Base-by-base conservation (phyloP, 92 coral and sea anemone genomes). In the Phenganax stokvisi region DNA sequence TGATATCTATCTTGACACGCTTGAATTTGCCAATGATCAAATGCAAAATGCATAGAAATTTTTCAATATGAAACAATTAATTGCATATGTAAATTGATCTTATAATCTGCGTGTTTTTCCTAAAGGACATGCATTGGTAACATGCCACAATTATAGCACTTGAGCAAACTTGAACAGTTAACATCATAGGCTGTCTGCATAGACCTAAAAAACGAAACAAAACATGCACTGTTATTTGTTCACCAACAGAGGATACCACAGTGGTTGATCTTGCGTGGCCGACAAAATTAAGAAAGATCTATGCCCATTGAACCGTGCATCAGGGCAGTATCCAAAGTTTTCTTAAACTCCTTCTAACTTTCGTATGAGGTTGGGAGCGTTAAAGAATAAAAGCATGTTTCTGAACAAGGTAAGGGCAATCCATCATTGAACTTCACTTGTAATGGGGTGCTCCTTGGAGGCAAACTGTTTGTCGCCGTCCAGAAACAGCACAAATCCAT, bases 391-490 rank as follows among this genome's bases (percentile, higher is more conserved):
- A 59, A 53, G 55, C 61, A 84, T 9, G 81, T 67, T 84, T 84
- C 76, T 30, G 69, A 30, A 44, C 54, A 55, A 30, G 76, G 75
- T 15, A 84, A n/a, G 54, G 57, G 71, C 31, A 17, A 72, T 54
- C 20, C 62, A n/a, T 47, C 27, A 57, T 84, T 55, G 28, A 84
- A 84, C 51, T 84, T 84, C 10, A 84, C 86, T 59, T 59, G 65
- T 27, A 84, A 25, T 66, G 78, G 51, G 28, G 54, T 37, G 56
- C 58, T 71, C 16, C 73, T 61, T 74, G 81, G 28, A 6, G 86
- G 87, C 56, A 84, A 81, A 58, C 64, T 76, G 63, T 76, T 84
- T 58, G 76, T 84, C 4, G 76, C 87, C 53, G 87, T 84, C 83
- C 87, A 84, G 65, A 84, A 84, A 75, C 87, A 62, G 13, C 87